Evolutionary conservation across 2,888 invertebrate genomes (phyloP).

Genomic region (Vannuccia rotundouncinata): DNA sequence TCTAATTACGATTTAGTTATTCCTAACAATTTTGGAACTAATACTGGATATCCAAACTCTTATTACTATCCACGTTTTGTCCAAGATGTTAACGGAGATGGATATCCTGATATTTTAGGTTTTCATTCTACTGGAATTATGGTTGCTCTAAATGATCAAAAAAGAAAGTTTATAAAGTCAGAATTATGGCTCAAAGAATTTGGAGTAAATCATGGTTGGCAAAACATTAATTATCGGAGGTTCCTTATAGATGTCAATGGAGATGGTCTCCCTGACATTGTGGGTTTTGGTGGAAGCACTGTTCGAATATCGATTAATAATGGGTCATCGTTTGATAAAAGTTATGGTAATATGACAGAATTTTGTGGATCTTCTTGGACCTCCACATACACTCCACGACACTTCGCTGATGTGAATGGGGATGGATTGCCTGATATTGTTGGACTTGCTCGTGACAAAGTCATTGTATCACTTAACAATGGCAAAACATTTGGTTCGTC

Average conservation of each 20-base stretch:
- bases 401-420: conserved; percentile 35
- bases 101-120: conserved; percentile 36
- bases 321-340: background rate
- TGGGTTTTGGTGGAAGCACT: conserved; percentile 30
- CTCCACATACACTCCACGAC: conserved; percentile 22
- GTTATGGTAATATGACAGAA: no score
- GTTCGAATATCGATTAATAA: conserved; percentile 34
- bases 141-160: conserved; percentile 33
- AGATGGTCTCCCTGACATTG: conserved; percentile 36
- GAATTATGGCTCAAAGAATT: conserved; percentile 29
- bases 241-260: conserved; percentile 36
- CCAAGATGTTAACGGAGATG: conserved; percentile 38
- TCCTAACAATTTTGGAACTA: background rate
- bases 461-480: background rate
- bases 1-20: background rate
- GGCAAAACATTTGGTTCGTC: background rate
- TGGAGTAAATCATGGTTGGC: background rate
- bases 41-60: background rate
- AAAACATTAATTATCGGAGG: conserved; percentile 6
- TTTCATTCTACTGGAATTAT: conserved; percentile 35
- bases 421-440: conserved; percentile 35
- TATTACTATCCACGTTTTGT: conserved; percentile 14
- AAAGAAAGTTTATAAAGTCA: background rate
- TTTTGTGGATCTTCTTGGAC: background rate
- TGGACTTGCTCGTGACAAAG: conserved; percentile 28